These are phyloP conservation scores for Amblyopsis rosae DNA, from an alignment of 2,113 vertebrate genomes.

Conservation along the genomic window DNA sequence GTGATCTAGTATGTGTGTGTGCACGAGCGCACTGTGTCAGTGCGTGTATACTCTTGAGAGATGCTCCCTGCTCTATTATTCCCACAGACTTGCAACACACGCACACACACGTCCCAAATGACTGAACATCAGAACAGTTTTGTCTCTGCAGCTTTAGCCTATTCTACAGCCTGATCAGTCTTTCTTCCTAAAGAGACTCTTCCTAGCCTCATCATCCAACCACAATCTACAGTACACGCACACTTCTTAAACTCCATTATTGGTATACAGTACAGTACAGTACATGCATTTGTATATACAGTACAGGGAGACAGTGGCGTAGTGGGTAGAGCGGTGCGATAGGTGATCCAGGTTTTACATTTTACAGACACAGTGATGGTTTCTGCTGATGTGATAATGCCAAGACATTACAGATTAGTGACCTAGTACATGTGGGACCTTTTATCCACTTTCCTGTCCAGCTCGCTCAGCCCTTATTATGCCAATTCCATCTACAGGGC, in stretches of 20 bases:
- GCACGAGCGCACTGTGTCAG: constrained; percentile 2
- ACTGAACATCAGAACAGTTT: constrained; percentile 32
- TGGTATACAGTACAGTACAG: background rate
- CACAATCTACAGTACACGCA: background rate
- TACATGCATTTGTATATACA: background rate
- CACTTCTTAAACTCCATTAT: background rate
- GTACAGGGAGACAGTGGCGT: background rate
- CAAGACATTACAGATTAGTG: background rate
- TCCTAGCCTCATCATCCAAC: constrained; percentile 7
- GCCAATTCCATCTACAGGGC: constrained; percentile 9
- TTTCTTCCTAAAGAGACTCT: constrained; percentile 31
- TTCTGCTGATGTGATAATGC: background rate
- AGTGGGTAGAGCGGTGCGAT: too few relatives aligned
- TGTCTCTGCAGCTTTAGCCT: constrained; percentile 34
- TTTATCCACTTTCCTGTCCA: background rate
- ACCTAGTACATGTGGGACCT: too few relatives aligned
- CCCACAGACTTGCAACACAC: background rate
- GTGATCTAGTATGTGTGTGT: background rate
- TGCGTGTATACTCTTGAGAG: background rate
- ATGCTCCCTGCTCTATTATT: constrained; percentile 13
- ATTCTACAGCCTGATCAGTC: constrained; percentile 42
- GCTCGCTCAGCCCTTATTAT: constrained; percentile 8
- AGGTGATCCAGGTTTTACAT: background rate
- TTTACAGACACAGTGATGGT: background rate
- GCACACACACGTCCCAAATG: constrained; percentile 23